phyloP scores from a whole-genome alignment of 2,113 vertebrate genomes.

The Elgaria multicarinata region DNA sequence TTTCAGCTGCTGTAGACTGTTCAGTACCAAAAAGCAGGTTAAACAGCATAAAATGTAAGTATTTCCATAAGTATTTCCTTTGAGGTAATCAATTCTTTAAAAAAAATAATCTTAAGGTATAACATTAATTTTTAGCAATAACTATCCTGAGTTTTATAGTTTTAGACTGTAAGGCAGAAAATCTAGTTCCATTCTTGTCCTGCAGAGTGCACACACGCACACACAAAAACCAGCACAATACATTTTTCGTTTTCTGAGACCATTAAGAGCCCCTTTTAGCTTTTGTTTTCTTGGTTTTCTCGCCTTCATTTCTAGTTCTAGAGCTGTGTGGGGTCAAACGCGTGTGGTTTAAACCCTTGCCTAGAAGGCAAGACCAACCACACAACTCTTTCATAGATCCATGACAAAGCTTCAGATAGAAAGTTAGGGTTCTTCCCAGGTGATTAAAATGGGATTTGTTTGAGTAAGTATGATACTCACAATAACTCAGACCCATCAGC shows the following conservation, averaged over 20 bases:
- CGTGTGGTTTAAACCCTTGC: background rate
- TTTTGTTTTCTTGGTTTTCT: background rate
- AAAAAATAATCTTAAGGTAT: constrained; percentile 25
- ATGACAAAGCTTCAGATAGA: no score
- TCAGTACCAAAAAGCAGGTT: constrained; percentile 88
- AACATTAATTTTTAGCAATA: background rate
- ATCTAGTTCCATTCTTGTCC: background rate
- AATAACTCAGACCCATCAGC: background rate
- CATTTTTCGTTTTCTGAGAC: background rate
- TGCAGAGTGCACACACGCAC: background rate
- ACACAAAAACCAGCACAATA: background rate
- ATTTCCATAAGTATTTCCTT: constrained; percentile 79
- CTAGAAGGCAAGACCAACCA: background rate
- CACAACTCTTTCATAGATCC: background rate
- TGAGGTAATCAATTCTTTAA: background rate
- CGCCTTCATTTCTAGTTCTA: background rate
- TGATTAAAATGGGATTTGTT: background rate
- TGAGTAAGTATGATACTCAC: background rate
- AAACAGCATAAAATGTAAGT: constrained; percentile 90
- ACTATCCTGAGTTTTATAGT: background rate
- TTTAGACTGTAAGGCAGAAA: background rate
- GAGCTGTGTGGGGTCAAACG: background rate
- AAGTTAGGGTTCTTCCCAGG: background rate
- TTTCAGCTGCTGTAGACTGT: constrained; percentile 89
- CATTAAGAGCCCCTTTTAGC: background rate